Base-by-base conservation (phyloP, 2,888 invertebrate genomes). In the Biston stratarius region DNA sequence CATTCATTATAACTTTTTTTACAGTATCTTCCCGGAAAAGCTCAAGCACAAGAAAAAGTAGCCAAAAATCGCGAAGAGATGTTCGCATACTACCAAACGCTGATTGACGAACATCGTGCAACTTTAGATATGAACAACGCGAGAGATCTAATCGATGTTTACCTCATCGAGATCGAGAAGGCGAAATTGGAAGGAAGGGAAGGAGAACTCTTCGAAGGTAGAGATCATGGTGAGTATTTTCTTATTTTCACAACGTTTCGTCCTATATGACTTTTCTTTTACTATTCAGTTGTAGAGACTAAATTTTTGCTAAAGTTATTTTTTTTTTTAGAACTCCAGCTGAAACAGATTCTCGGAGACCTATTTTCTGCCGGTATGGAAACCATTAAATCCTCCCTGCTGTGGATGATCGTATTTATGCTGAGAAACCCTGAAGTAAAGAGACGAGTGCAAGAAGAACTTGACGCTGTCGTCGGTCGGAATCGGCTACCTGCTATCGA, bases 311-410 rank as follows among this genome's bases (percentile, higher is more conserved):
- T 58, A 53, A 65, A 55, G 1, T 53, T 61, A 8, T 48, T 66
- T 69, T 74, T 24, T 74, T 72, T 89, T 88, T 56, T 93, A 97
- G 98, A 98, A 94, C 95, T 97, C 62, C 98, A 98, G 91, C 95
- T 98, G 81, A 97, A 98, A 80, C 98, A 98, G 93, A 97, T 98
- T 64, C 96, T 98, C 79, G 97, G 97, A 14, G 98, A 98, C 85
- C 94, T 98, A 47, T 98, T 98, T 91, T 97, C 97, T 11, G 98
- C 98, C 61, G 98, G 98, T 34, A 97, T 98, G 97, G 98, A 98
- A 88, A 98, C 98, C 0, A 97, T 98, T 69, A 98, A 98, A 83
- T 98, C 97, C 11, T 97, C 98, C 0, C 89, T 98, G 47, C 95
- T 97, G 70, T 98, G 98, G 98, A 96, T 97, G 78, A 95, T 98